Base-by-base conservation (phyloP, 2,888 invertebrate species). In the Reticulitermes lucifugus region DNA sequence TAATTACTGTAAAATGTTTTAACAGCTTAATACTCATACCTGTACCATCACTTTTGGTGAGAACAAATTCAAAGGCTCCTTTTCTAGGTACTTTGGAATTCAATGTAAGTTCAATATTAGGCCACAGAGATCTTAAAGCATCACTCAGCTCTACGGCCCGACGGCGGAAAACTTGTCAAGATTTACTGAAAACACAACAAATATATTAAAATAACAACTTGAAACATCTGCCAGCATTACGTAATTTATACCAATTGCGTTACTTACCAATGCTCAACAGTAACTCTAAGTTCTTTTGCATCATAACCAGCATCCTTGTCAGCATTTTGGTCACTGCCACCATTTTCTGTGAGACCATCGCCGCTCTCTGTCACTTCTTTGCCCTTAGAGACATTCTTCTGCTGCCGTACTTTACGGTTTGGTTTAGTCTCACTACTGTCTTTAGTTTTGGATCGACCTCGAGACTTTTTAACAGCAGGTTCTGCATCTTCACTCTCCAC, bases 31-130 rank as follows among this genome's bases (percentile, higher is more conserved):
- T 5, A 83, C 70, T 25, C 83, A 83, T 83, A 87, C 87, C 87
- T 77, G 85, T 77, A 29, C 86, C 87, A 86, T 86, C 86, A 59
- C 51, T 71, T 79, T 86, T 85, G 43, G 46, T 41, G 18, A 87
- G 83, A 21, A 86, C 84, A 84, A 88, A 87, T 84, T 88, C 88
- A 86, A 88, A 88, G 35, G 88, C 86, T 82, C 88, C 88, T 79
- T 86, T 87, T 22, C 87, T 85, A 51, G 88, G 88, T 84, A 86
- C 84, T 29, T 77, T 86, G 2, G 81, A 35, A 79, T 86, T 87
- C 22, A 86, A 51, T 12, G 79, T 75, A 18, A 86, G 79, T 81
- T 82, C 59, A 70, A 86, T 79, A 59, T 84, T 81, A 79, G 87
- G 87, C 86, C 87, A 87, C 41, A 83, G 86, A 60, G 81, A 70